Evolutionary conservation across 2,113 vertebrate species (phyloP).

Genomic region (Grammomys dolichurus): DNA sequence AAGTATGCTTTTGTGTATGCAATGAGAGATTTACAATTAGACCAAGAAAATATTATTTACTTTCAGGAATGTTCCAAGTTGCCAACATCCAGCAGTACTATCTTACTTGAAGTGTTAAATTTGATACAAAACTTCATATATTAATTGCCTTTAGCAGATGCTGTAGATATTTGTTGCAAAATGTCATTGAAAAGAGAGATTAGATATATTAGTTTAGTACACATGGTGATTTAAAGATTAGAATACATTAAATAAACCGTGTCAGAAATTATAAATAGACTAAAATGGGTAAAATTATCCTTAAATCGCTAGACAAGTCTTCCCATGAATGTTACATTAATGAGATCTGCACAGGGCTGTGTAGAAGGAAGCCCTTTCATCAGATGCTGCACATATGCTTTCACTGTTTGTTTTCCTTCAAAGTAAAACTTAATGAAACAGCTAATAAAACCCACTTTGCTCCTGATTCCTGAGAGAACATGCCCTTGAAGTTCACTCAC

Average conservation of each 20-base stretch:
- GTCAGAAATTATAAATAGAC: slow-evolving; percentile 84
- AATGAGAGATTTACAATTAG: slow-evolving; percentile 46
- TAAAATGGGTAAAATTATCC: slow-evolving; percentile 84
- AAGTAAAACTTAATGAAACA: slow-evolving; percentile 90
- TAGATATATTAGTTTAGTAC: slow-evolving; percentile 77
- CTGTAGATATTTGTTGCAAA: slow-evolving; percentile 67
- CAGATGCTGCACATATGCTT: slow-evolving; percentile 85
- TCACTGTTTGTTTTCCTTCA: slow-evolving; percentile 87
- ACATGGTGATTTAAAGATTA: slow-evolving; percentile 83
- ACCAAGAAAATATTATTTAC: slow-evolving; percentile 55
- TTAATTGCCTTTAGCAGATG: slow-evolving; percentile 67
- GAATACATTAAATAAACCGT: slow-evolving; percentile 82
- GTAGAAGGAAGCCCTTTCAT: slow-evolving; percentile 85
- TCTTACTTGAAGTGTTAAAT: slow-evolving; percentile 75
- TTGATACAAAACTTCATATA: slow-evolving; percentile 62
- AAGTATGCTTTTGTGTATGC: slow-evolving; percentile 25
- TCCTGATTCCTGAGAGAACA: slow-evolving; percentile 84
- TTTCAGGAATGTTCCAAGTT: slow-evolving; percentile 72
- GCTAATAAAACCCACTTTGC: slow-evolving; percentile 89
- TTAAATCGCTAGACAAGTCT: slow-evolving; percentile 85
- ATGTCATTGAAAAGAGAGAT: slow-evolving; percentile 75
- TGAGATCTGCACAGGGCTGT: slow-evolving; percentile 84
- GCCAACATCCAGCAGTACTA: not conserved
- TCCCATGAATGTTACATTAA: slow-evolving; percentile 85
- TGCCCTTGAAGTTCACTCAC: slow-evolving; percentile 76